Base-by-base conservation (phyloP, 2,888 invertebrate genomes). In the Marronus borbonicus region DNA sequence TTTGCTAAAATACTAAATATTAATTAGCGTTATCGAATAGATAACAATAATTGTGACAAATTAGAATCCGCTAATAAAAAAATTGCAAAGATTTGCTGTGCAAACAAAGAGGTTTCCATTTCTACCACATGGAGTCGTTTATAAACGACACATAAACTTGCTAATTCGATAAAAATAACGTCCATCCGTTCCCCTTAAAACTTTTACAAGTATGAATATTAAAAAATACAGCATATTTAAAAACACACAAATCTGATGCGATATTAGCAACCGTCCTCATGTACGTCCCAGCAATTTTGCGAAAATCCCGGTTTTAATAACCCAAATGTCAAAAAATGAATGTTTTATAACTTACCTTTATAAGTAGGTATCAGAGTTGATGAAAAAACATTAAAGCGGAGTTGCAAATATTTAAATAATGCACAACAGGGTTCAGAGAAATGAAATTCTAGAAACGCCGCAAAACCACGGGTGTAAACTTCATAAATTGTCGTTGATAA, bases 381-480 rank as follows among this genome's bases (percentile, higher is more conserved):
- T 72, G 80, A 62, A 79, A 78, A 79, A 76, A 79, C 81, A 82
- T 82, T 72, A 81, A 82, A 76, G 69, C 79, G 60, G 77, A 77
- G 60, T 72, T 75, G 76, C 60, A 76, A 78, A 69, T 79, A 69
- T 78, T 75, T 76, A 78, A 80, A 60, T 76, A 77, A 80, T 80
- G 80, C 79, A 81, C 80, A 76, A 78, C 66, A 79, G 77, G 65
- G 77, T 65, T 70, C 82, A 82, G 80, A 81, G 82, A 79, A 81
- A 80, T 82, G 83, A 78, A 83, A 83, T 84, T 85, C 81, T 81
- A 83, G 84, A 84, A 84, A 85, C 84, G 84, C 85, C 84, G 84
- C 84, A 85, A 85, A 85, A 83, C 81, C 82, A 85, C 86, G 85
- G 87, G 87, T 86, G 86, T 87, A 87, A 86, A 87, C 87, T 87